Base-by-base conservation (phyloP, 2,888 invertebrate genomes). In the Carabus problematicus region DNA sequence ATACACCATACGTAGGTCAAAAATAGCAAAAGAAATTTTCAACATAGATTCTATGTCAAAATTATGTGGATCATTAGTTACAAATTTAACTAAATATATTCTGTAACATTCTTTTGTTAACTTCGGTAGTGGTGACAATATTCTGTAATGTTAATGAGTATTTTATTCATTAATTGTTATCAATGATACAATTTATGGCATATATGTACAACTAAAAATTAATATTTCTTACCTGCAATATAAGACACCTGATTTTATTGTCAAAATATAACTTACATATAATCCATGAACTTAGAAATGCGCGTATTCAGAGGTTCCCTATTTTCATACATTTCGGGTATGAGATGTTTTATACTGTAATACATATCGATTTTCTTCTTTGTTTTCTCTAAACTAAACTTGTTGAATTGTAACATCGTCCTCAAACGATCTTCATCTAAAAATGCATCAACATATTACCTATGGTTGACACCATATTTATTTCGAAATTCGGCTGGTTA, bases 351-450 rank as follows among this genome's bases (percentile, higher is more conserved):
- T n/a, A 63, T 6, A 12, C 47, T 60, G 39, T 71, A 71, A 63
- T 62, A 71, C n/a, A 52, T 43, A 18, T 71, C 71, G 43, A 71
- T 6, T 54, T 70, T 70, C 1, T 52, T 58, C 45, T 70, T 71
- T 8, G 67, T 67, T 45, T 66, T 70, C 41, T 71, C 62, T 9
- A 71, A 39, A 43, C 67, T 62, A 39, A 67, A 67, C 63, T 71
- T 71, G 40, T 70, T 70, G 16, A 61, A 54, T 12, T 54, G 12
- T 9, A 71, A 45, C 69, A 71, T 69, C n/a, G 19, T 40, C 29
- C 61, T 45, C 9, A 71, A 16, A 19, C 67, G 49, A 6, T 42
- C 39, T 14, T 67, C 67, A 42, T 71, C 71, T 71, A 55, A 47
- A 67, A 3, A 6, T 29, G 6, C 29, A 29, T 29, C 2, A 29